phyloP scores from a whole-genome alignment of 1,140 invertebrate genomes.

The Notospermus geniculatus region DNA sequence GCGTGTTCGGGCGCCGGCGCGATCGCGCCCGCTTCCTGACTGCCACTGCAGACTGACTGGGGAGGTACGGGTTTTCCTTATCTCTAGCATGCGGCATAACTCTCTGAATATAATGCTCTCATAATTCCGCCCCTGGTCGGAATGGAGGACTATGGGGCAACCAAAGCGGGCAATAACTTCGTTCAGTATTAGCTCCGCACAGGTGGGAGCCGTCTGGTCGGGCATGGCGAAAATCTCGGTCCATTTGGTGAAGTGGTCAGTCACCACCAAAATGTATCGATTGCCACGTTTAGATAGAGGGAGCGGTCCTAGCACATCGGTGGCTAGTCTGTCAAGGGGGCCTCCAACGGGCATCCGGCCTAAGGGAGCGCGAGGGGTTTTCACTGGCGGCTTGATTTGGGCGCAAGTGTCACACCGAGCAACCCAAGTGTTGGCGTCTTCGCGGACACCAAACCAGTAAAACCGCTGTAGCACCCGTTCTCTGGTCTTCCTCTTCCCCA shows the following conservation, averaged over 20 bases:
- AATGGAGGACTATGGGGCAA: conserved; percentile 24
- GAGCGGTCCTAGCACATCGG: conserved; percentile 33
- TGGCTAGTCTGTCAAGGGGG: conserved; percentile 17
- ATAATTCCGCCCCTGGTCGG: conserved; percentile 26
- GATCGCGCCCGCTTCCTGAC: not conserved
- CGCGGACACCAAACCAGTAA: no score
- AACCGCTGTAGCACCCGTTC: no score
- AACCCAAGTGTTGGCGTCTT: no score
- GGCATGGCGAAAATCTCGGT: conserved; percentile 27
- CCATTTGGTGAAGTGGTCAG: conserved; percentile 33
- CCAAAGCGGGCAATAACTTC: conserved; percentile 32
- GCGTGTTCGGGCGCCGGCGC: not conserved
- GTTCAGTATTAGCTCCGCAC: conserved; percentile 26
- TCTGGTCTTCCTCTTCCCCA: no score
- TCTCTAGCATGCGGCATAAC: conserved; percentile 11
- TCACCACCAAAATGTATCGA: conserved; percentile 34
- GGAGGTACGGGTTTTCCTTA: conserved; percentile 12
- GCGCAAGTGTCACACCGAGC: no score
- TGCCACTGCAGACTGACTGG: not conserved
- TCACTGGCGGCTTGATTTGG: no score
- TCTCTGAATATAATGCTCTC: conserved; percentile 2
- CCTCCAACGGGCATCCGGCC: conserved; percentile 1
- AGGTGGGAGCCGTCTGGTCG: conserved; percentile 29
- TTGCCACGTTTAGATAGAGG: conserved; percentile 27
- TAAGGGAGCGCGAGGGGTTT: no score